Percentiles rank a stretch among this genome's conserved stretches.
These are phyloP conservation scores for Corythoichthys intestinalis DNA, from an alignment of 2,113 vertebrate genomes.

Conservation along the genomic window DNA sequence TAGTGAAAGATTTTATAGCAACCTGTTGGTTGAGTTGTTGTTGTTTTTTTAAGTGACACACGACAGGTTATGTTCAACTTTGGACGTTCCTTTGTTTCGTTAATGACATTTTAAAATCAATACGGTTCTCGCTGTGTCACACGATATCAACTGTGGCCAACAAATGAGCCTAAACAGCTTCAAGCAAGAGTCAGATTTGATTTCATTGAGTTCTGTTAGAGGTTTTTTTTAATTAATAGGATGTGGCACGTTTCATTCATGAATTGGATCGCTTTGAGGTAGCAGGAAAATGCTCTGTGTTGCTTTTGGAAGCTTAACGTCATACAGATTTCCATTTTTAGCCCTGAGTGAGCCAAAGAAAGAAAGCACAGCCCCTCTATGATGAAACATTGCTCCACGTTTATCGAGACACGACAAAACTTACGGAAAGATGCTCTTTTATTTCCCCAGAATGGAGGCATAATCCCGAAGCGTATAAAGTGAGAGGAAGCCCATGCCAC, in stretches of 20 bases:
- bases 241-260: not conserved
- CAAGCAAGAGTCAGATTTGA: not conserved
- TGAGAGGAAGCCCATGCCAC: not conserved
- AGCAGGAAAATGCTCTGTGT: not conserved
- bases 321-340: constrained; percentile 4
- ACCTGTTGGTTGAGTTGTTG: no score
- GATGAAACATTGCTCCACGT: constrained; percentile 22
- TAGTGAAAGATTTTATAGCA: no score
- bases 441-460: constrained; percentile 4
- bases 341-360: not conserved
- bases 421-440: constrained; percentile 32
- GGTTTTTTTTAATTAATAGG: not conserved
- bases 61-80: not conserved
- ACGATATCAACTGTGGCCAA: not conserved
- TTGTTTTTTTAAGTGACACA: not conserved
- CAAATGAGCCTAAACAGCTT: not conserved
- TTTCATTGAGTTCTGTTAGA: not conserved
- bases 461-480: not conserved
- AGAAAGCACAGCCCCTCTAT: constrained; percentile 3
- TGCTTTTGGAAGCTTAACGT: not conserved
- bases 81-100: not conserved
- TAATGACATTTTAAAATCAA: not conserved
- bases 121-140: not conserved
- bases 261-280: not conserved
- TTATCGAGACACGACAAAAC: constrained; percentile 10